Evolutionary conservation across 2,797 vertebrate species (phyloP).

Genomic region (Intellagama lesueurii): DNA sequence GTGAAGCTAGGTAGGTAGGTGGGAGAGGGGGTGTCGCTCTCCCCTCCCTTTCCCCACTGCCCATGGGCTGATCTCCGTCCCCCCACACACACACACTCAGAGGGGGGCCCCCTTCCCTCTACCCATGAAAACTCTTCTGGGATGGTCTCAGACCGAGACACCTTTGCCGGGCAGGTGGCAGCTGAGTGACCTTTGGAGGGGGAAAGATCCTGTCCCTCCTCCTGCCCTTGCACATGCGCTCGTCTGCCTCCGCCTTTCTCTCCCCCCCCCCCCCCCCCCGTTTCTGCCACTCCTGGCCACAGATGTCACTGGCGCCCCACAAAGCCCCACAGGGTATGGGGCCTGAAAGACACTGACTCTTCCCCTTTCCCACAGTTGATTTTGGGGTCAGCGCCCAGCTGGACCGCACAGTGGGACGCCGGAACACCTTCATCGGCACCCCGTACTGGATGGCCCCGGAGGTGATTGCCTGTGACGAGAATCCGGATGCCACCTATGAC

Average conservation of each 20-base stretch:
- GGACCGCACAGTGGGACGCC: conserved; percentile 91
- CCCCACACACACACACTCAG: too few relatives aligned
- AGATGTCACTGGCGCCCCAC: neutral
- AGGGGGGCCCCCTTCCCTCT: neutral
- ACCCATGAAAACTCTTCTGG: neutral
- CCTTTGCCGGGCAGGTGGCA: neutral
- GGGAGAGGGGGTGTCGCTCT: neutral
- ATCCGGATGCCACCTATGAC: conserved; percentile 94
- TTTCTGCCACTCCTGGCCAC: neutral
- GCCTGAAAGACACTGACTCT: neutral
- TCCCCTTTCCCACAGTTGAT: conserved; percentile 81
- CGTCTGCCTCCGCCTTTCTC: too few relatives aligned
- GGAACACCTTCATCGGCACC: conserved; percentile 95
- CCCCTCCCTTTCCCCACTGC: too few relatives aligned
- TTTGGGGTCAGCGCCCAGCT: conserved; percentile 95
- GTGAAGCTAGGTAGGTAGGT: conserved; percentile 88
- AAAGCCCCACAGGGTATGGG: too few relatives aligned
- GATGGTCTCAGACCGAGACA: neutral
- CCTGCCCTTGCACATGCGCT: neutral
- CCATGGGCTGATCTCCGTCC: neutral
- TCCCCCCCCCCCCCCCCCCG: too few relatives aligned
- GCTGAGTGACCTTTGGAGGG: neutral
- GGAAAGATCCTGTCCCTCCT: neutral
- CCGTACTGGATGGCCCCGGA: conserved; percentile 97
- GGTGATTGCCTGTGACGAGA: conserved; percentile 95